A percentile compares a stretch with the other conserved stretches of the same genome.
Evolutionary conservation across 2,797 vertebrate genomes (phyloP).

Genomic region (Chloroceryle inda): DNA sequence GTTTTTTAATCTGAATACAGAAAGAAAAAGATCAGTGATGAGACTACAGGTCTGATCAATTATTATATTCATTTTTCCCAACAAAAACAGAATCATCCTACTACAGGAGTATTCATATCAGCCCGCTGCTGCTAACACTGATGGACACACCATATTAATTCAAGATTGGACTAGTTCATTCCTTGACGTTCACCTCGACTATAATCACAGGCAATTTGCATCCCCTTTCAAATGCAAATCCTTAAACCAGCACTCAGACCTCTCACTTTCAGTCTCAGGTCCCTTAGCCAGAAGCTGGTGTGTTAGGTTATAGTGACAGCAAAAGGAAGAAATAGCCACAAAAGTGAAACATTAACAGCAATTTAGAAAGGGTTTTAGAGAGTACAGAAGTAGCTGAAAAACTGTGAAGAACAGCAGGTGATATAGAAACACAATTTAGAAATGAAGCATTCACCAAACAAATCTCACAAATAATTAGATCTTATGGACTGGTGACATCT

Average conservation of each 20-base stretch:
- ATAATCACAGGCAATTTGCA: background rate
- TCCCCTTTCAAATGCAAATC: background rate
- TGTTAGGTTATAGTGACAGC: background rate
- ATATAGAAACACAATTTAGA: background rate
- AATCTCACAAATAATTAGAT: background rate
- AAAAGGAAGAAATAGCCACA: background rate
- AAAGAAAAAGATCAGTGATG: background rate
- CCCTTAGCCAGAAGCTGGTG: background rate
- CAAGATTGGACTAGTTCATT: background rate
- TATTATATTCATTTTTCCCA: background rate
- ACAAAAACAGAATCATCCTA: background rate
- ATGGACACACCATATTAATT: background rate
- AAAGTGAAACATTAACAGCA: background rate
- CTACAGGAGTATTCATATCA: background rate
- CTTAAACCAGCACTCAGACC: background rate
- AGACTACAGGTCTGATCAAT: background rate
- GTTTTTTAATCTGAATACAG: background rate
- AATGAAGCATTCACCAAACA: background rate
- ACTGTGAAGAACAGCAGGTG: background rate
- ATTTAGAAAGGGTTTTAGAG: background rate
- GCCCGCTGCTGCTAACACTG: background rate
- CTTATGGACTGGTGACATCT: background rate
- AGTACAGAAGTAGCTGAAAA: background rate
- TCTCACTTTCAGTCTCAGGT: background rate
- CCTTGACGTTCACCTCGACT: background rate